A percentile compares a stretch with the other conserved stretches of the same genome.
These are phyloP conservation scores for Acanthosepion lycidas DNA, from an alignment of 2,888 invertebrate genomes.

Conservation along the genomic window DNA sequence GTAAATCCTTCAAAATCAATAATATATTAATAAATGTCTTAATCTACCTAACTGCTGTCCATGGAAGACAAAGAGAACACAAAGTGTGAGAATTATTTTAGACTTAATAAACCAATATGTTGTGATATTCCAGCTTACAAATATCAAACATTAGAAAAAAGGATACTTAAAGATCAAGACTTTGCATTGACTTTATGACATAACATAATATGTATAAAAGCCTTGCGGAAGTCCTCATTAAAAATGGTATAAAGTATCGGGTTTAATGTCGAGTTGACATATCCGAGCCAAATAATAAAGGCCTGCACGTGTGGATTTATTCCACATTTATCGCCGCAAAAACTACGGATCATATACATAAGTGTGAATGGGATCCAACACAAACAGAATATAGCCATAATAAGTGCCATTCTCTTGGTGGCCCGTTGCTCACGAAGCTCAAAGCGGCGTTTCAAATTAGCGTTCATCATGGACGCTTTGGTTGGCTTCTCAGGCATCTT, in stretches of 20 bases:
- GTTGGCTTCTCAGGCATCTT: slow-evolving; percentile 38
- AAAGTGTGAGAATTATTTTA: neutral
- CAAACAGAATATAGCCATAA: slow-evolving; percentile 74
- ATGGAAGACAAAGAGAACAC: neutral
- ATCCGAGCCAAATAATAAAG: slow-evolving; percentile 74
- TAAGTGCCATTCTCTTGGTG: slow-evolving; percentile 74
- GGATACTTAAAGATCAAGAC: neutral
- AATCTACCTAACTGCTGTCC: neutral
- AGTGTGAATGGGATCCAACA: slow-evolving; percentile 76
- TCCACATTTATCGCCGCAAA: slow-evolving; percentile 63
- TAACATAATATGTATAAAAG: slow-evolving; percentile 62
- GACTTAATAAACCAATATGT: neutral
- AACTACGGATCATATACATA: slow-evolving; percentile 72
- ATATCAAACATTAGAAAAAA: neutral
- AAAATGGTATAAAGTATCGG: slow-evolving; percentile 74
- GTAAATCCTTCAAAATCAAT: neutral
- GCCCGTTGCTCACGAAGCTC: slow-evolving; percentile 73
- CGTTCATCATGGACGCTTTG: slow-evolving; percentile 49
- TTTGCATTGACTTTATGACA: slow-evolving; percentile 36
- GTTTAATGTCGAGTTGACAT: slow-evolving; percentile 74
- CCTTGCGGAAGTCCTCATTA: slow-evolving; percentile 73
- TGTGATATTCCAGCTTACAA: neutral
- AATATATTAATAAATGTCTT: neutral
- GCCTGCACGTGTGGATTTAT: slow-evolving; percentile 69
- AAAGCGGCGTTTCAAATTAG: slow-evolving; percentile 65